phyloP scores from a whole-genome alignment of 2,888 invertebrate genomes.

The Aplocera efformata region DNA sequence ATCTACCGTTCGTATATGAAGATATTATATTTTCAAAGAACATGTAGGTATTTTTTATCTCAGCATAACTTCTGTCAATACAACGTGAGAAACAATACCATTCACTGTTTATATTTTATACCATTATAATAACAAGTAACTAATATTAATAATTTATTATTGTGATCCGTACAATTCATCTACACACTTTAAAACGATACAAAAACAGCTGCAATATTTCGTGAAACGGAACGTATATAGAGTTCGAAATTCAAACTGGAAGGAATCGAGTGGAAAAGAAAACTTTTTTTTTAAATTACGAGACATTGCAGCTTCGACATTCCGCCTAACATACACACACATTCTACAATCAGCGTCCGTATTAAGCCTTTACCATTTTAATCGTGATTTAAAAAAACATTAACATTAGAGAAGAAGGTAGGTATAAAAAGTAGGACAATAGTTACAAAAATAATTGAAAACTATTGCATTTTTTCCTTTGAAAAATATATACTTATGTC shows the following conservation, averaged over 20 bases:
- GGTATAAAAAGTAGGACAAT: conserved; percentile 31
- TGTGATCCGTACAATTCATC: conserved; percentile 69
- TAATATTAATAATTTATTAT: conserved; percentile 73
- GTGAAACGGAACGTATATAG: conserved; percentile 30
- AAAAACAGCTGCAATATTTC: conserved; percentile 61
- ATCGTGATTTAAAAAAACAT: conserved; percentile 51
- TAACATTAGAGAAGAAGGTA: conserved; percentile 37
- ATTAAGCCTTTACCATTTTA: conserved; percentile 27
- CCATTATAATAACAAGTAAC: conserved; percentile 75
- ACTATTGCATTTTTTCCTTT: conserved; percentile 5
- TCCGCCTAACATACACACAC: conserved; percentile 65
- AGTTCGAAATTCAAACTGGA: conserved; percentile 33
- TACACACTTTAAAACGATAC: conserved; percentile 68
- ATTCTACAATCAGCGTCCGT: conserved; percentile 44
- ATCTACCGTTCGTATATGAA: conserved; percentile 68
- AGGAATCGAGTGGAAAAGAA: conserved; percentile 32
- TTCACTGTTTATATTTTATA: conserved; percentile 57
- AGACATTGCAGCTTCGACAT: conserved; percentile 55
- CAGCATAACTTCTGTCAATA: conserved; percentile 74
- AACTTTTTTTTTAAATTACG: conserved; percentile 30
- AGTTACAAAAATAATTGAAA: conserved; percentile 13
- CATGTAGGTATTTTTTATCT: conserved; percentile 71
- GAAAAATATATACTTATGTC: conserved; percentile 13
- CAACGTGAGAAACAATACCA: conserved; percentile 74
- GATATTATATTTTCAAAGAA: conserved; percentile 80